Base-by-base conservation (phyloP, 2,888 invertebrate genomes). In the Phengaris arion region DNA sequence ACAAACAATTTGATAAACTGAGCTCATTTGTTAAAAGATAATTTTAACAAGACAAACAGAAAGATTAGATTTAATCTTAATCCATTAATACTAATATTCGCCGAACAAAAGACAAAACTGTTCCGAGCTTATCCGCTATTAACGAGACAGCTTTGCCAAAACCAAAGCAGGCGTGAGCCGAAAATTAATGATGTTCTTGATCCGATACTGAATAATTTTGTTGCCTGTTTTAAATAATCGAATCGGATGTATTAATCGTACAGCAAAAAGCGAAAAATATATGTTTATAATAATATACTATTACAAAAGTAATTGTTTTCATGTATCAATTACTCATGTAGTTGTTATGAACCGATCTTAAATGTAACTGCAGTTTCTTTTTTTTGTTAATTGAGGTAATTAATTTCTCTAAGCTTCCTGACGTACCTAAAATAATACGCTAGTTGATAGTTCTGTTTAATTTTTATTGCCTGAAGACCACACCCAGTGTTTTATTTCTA, bases 1-100 rank as follows among this genome's bases (percentile, higher is more conserved):
- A 64, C 64, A 64, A 35, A 12, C 6, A 64, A 59, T 22, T 59
- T 22, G 22, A 1, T 64, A 13, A 64, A 45, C 35, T 45, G 6
- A 64, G 12, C 12, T 10, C 35, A 64, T 12, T 64, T 35, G 64
- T 64, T 45, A 85, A 84, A 85, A 83, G 48, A 48, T 48, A 86
- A 87, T 88, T 86, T 89, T 85, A 85, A 86, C 82, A 82, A 84
- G 86, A 45, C 13, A 64, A 45, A 64, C 4, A 35, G 64, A 64
- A 64, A 45, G 64, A 35, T 64, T 64, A 64, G 64, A 64, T 64
- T 64, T 64, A 35, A 70, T 70, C 70, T 70, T 45, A 69, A 48
- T 46, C 46, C 15, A 46, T 69, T 48, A 10, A 22, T 48, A 51
- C 35, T 35, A 2, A 35, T 35, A 35, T 59, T 57, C 46, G 54